Evolutionary conservation across 2,113 vertebrate species (phyloP).

Genomic region (Arenaria interpres): DNA sequence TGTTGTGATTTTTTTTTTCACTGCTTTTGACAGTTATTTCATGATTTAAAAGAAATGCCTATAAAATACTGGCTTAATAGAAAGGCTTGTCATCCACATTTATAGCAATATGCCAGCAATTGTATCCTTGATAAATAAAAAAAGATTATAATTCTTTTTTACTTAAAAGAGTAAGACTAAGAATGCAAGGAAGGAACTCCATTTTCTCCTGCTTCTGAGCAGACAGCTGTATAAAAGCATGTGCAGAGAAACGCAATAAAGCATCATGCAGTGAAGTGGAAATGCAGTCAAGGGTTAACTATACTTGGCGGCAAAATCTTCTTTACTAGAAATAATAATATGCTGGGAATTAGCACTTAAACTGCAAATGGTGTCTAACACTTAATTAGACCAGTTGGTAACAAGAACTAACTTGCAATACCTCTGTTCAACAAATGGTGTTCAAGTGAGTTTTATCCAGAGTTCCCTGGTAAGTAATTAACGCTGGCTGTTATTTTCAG

Average conservation of each 20-base stretch:
- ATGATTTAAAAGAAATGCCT: constrained; percentile 25
- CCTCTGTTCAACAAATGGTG: background rate
- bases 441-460: background rate
- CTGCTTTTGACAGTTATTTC: constrained; percentile 60
- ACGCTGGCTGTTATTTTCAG: background rate
- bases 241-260: background rate
- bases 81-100: background rate
- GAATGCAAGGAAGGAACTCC: background rate
- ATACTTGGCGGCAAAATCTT: background rate
- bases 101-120: background rate
- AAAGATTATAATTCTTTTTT: background rate
- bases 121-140: constrained; percentile 33
- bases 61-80: constrained; percentile 23
- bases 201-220: background rate
- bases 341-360: background rate
- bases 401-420: background rate
- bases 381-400: background rate
- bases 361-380: background rate
- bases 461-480: background rate
- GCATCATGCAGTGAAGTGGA: background rate
- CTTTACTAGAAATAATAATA: background rate
- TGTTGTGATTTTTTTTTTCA: background rate
- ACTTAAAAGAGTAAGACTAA: background rate
- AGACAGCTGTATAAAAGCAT: background rate
- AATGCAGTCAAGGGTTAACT: background rate